Conservation (phyloP, 2,113 vertebrate genomes). For the Sinocyclocheilus anshuiensis region DNA sequence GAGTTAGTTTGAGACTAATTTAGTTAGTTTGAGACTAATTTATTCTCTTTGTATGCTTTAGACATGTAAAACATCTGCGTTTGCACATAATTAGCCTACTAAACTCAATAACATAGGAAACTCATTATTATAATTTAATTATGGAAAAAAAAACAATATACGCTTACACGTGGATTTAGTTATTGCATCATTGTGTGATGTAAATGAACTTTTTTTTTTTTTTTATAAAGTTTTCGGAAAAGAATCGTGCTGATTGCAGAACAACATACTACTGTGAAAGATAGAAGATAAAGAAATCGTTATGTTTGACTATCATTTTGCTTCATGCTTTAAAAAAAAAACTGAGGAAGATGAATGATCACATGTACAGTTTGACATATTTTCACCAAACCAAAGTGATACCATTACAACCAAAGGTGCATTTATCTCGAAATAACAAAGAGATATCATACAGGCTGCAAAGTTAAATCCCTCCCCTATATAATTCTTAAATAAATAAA, state of each 20-base stretch:
- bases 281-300: neutral
- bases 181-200: neutral
- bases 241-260: neutral
- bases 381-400: constrained; percentile 54
- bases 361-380: neutral
- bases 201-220: neutral
- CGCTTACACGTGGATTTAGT: neutral
- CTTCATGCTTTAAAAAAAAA: neutral
- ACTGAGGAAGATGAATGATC: neutral
- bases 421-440: constrained; percentile 58
- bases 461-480: constrained; percentile 65
- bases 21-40: neutral
- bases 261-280: neutral
- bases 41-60: neutral
- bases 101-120: neutral
- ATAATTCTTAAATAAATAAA: constrained; percentile 78
- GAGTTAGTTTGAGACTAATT: no score
- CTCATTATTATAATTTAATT: neutral
- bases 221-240: neutral
- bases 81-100: neutral
- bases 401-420: constrained; percentile 63
- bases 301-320: constrained; percentile 1
- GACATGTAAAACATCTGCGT: neutral
- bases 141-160: no score
- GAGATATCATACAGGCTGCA: constrained; percentile 70